Evolutionary conservation across 2,888 invertebrate species (phyloP).

Genomic region (Pardosa pseudoannulata): DNA sequence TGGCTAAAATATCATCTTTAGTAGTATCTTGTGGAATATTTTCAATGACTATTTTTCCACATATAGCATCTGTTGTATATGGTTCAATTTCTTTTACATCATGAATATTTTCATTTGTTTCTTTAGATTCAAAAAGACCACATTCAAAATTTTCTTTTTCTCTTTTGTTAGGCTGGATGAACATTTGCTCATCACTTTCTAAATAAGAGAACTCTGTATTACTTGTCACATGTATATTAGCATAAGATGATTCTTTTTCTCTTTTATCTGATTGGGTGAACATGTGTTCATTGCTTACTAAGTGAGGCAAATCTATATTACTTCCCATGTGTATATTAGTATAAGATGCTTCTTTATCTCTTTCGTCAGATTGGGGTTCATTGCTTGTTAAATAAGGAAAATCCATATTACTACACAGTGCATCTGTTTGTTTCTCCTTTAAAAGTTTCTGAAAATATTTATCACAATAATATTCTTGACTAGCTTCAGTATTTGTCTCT

Average conservation of each 20-base stretch:
- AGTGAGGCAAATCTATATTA: no score
- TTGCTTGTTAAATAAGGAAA: no score
- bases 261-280: no score
- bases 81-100: no score
- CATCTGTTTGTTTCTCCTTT: neutral
- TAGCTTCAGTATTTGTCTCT: neutral
- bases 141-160: neutral
- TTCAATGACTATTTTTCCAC: constrained; percentile 31
- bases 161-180: neutral
- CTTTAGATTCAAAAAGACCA: no score
- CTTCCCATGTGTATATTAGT: no score
- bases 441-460: neutral
- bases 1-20: constrained; percentile 4
- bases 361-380: no score
- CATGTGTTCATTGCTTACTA: no score
- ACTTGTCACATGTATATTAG: neutral
- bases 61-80: neutral
- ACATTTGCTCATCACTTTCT: neutral
- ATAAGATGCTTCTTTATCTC: no score
- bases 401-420: no score
- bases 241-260: no score
- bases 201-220: neutral
- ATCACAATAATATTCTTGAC: neutral
- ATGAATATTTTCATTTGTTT: no score
- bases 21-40: constrained; percentile 14